Conservation (phyloP, 2,113 vertebrate genomes). For the Carassius carassius region DNA sequence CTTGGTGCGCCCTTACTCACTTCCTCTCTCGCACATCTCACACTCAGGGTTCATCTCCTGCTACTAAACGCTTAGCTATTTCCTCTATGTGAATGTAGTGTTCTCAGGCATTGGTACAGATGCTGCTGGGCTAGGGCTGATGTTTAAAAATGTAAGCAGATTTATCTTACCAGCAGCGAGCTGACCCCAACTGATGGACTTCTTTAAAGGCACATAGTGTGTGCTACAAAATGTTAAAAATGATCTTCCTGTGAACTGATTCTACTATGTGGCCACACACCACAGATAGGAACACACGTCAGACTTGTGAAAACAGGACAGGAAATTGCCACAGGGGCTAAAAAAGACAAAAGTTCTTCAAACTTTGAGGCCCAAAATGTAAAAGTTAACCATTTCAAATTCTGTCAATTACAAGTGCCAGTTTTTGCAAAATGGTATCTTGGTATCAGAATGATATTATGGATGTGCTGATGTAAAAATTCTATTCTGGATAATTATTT, state of each 20-base stretch:
- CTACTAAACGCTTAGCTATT: constrained; percentile 41
- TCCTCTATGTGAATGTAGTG: constrained; percentile 37
- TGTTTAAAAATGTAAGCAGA: constrained; percentile 19
- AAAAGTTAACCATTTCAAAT: background rate
- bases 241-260: constrained; percentile 52
- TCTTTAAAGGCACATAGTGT: background rate
- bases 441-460: background rate
- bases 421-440: constrained; percentile 1
- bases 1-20: constrained; percentile 49
- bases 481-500: background rate
- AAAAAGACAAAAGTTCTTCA: constrained; percentile 52
- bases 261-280: constrained; percentile 72
- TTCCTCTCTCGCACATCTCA: constrained; percentile 56
- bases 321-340: constrained; percentile 73
- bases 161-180: constrained; percentile 41
- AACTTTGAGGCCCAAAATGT: constrained; percentile 14
- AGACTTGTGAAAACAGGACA: constrained; percentile 77
- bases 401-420: background rate
- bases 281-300: constrained; percentile 66
- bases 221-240: constrained; percentile 46
- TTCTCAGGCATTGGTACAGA: constrained; percentile 20
- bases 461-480: background rate
- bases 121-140: background rate
- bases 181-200: constrained; percentile 12
- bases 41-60: constrained; percentile 33